Base-by-base conservation (phyloP, 1,140 invertebrate species). In the Drosophila prosaltans region DNA sequence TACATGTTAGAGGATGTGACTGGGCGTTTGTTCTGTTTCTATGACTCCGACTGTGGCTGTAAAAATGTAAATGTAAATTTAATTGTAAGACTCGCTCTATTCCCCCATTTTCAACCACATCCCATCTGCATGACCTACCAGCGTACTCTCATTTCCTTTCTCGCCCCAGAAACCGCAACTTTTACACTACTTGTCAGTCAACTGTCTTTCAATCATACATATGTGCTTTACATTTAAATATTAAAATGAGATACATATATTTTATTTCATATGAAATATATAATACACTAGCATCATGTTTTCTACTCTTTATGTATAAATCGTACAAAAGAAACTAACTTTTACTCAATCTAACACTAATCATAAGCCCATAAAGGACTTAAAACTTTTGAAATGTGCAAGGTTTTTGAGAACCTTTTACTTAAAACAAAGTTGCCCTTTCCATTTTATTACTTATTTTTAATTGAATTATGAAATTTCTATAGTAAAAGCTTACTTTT, bases 11-110 rank as follows among this genome's bases (percentile, higher is more conserved):
- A 83, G 82, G 80, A 70, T 83, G 70, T 59, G 68, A 69, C 54
- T 48, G 43, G 55, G 11, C 16, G 21, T 64, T 21, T 24, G 28
- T 32, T 8, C 28, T 45, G 39, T 57, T n/a, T 10, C 36, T 51
- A 26, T 5, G 71, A 54, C 65, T 73, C 55, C 58, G 68, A 30
- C 67, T 71, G 63, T 78, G 64, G 65, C 69, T 75, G 59, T 70
- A 69, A 55, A 68, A 77, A 69, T 78, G 64, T 65, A 69, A 78
- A 88, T 88, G 76, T 77, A 58, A 72, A 89, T 88, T 83, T 88
- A 88, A 88, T 88, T 89, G 77, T 79, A 58, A 67, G 68, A 65
- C 71, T 36, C 59, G 61, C 70, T 54, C 39, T 55, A 62, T 64
- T 51, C 61, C 16, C 65, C 36, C 40, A 48, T 54, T 26, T 1